phyloP scores from a whole-genome alignment of 2,113 vertebrate species.

The Pseudopodoces humilis region DNA sequence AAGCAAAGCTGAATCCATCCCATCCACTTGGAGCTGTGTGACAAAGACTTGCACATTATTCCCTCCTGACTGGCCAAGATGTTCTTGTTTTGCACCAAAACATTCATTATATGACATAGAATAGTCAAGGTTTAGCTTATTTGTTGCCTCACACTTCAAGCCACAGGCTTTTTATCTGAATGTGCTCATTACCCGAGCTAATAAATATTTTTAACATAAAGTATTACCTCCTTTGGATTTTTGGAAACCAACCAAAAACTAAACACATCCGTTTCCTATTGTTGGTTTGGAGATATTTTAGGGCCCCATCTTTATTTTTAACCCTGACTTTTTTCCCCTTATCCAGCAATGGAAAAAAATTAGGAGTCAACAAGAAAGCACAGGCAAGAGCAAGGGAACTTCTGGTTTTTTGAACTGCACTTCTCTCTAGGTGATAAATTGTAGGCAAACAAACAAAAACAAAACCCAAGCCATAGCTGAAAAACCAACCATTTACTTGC shows the following conservation, averaged over 20 bases:
- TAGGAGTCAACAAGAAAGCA: background rate
- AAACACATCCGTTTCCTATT: slow-evolving; percentile 38
- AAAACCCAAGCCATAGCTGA: background rate
- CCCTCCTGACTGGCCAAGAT: background rate
- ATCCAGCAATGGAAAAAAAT: background rate
- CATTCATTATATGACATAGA: background rate
- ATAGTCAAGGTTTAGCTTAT: background rate
- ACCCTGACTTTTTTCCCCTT: background rate
- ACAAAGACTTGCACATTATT: background rate
- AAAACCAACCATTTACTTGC: background rate
- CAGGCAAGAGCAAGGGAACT: background rate
- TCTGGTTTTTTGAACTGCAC: background rate
- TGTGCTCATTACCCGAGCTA: background rate
- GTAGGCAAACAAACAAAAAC: background rate
- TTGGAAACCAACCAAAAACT: slow-evolving; percentile 37
- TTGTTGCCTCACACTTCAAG: background rate
- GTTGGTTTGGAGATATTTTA: slow-evolving; percentile 37
- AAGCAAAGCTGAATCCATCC: background rate
- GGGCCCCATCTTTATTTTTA: slow-evolving; percentile 38
- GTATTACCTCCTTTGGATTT: background rate
- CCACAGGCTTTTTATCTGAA: background rate
- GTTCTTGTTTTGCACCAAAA: background rate
- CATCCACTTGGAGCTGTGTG: rapidly evolving
- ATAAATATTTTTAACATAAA: slow-evolving; percentile 49
- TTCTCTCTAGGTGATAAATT: background rate